A percentile compares a stretch with the other conserved stretches of the same genome.
These are phyloP conservation scores for Cheiracanthium punctorium DNA, from an alignment of 2,888 invertebrate genomes.

Conservation along the genomic window DNA sequence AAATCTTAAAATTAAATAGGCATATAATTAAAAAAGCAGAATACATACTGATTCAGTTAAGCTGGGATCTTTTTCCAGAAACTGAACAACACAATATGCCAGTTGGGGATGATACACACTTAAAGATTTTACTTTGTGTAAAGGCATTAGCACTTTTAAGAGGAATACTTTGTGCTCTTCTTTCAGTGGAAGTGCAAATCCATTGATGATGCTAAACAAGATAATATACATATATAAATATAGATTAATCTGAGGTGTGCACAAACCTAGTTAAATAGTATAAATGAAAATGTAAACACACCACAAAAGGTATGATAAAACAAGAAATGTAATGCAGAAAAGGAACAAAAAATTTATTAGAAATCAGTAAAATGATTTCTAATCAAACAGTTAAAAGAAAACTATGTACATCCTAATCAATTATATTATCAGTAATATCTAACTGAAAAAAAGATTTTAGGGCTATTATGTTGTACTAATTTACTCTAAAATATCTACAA, in stretches of 20 bases:
- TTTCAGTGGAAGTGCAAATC: slow-evolving; percentile 97
- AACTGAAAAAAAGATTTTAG: too few species aligned
- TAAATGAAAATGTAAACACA: not conserved
- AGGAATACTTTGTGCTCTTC: slow-evolving; percentile 98
- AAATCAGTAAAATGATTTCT: too few species aligned
- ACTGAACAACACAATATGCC: slow-evolving; percentile 99
- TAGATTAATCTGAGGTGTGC: not conserved
- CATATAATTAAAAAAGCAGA: not conserved
- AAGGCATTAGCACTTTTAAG: slow-evolving; percentile 92
- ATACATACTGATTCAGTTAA: slow-evolving; percentile 88
- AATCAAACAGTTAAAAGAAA: too few species aligned
- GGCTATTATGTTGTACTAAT: too few species aligned
- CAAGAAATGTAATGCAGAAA: too few species aligned
- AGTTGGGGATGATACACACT: slow-evolving; percentile 98
- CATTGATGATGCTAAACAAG: slow-evolving; percentile 97
- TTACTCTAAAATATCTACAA: too few species aligned
- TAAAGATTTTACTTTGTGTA: slow-evolving; percentile 97
- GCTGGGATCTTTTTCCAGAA: slow-evolving; percentile 97
- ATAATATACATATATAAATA: too few species aligned
- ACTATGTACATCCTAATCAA: too few species aligned
- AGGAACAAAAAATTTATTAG: too few species aligned
- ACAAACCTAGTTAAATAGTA: too few species aligned
- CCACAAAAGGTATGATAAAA: not conserved
- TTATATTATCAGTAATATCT: too few species aligned
- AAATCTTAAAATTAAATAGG: too few species aligned